Evolutionary conservation across 2,888 invertebrate species (phyloP), one percentile per base, ranked within the genome.

Genomic region (Amphipyra berbera): DNA sequence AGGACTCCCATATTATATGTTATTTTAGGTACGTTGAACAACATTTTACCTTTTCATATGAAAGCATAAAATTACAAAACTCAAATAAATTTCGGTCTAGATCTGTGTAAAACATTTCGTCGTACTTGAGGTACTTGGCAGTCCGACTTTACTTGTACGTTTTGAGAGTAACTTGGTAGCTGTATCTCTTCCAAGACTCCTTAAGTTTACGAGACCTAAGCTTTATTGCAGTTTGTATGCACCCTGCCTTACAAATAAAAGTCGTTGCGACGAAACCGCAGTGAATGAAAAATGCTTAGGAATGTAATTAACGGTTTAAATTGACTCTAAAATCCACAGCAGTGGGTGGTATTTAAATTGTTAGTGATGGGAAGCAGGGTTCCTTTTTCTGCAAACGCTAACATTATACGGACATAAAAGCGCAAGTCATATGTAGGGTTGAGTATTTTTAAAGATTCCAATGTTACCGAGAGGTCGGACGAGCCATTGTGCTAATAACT

Each of bases 201-300:
- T 75, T 61, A 72, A 72, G 60, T 75, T 75, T 63, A 65, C 57
- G 61, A 68, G 64, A 60, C 55, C 58, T 75, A 75, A 75, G 74
- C 74, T 75, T 75, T 75, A 75, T 65, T 72, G 72, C 72, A 76
- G 61, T 68, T 62, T 41, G 56, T 68, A 63, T 68, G 62, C 60
- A 68, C 52, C 10, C 37, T 58, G 49, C 47, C 69, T 73, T 73
- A 69, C 54, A 48, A 8, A 33, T 33, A 33, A 58, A 61, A 62
- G 55, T 56, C 46, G 38, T 63, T 50, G 60, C 55, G 57, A 59
- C 40, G 46, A 55, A 62, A 48, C 66, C 74, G 14, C 66, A 54
- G 49, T 47, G 61, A 61, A 56, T 50, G 60, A 60, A 63, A 54
- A 59, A 65, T 65, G 33, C 47, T 37, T 41, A 30, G 48, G 41